A percentile compares a stretch with the other conserved stretches of the same genome.
These are phyloP conservation scores for Pteruthius melanotis DNA, from an alignment of 2,113 vertebrate genomes.

Conservation along the genomic window DNA sequence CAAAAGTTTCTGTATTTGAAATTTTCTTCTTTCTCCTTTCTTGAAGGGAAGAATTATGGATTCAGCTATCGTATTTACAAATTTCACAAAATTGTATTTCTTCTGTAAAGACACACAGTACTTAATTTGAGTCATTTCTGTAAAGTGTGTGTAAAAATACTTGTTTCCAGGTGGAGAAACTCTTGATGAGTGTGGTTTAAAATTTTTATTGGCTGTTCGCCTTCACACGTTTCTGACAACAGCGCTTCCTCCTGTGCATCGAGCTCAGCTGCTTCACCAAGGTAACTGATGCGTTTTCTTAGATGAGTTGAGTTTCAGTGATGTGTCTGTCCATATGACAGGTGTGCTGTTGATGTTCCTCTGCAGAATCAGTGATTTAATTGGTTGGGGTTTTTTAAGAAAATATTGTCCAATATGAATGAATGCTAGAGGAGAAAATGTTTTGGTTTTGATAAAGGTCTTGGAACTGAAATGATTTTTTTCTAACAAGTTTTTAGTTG, in stretches of 20 bases:
- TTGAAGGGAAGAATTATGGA: background rate
- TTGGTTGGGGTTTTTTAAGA: background rate
- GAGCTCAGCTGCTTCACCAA: constrained; percentile 89
- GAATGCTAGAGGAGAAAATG: background rate
- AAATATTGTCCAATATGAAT: background rate
- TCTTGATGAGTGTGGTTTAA: constrained; percentile 95
- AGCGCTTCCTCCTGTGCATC: constrained; percentile 86
- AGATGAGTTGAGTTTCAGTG: background rate
- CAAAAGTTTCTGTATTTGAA: background rate
- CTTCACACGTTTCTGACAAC: constrained; percentile 94
- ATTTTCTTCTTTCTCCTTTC: background rate
- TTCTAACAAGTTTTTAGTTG: background rate
- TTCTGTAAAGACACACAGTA: background rate
- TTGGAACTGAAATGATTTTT: background rate
- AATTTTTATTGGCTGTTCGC: constrained; percentile 91
- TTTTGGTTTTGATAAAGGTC: background rate
- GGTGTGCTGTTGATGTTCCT: background rate
- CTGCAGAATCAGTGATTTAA: background rate
- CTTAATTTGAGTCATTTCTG: background rate
- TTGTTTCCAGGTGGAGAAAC: constrained; percentile 88
- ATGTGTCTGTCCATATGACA: background rate
- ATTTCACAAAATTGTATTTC: background rate
- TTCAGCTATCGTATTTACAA: background rate
- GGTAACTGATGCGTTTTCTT: constrained; percentile 67
- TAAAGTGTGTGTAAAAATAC: background rate